Conservation (phyloP, 2,797 vertebrate species). For the Schizopygopsis malacanthus region DNA sequence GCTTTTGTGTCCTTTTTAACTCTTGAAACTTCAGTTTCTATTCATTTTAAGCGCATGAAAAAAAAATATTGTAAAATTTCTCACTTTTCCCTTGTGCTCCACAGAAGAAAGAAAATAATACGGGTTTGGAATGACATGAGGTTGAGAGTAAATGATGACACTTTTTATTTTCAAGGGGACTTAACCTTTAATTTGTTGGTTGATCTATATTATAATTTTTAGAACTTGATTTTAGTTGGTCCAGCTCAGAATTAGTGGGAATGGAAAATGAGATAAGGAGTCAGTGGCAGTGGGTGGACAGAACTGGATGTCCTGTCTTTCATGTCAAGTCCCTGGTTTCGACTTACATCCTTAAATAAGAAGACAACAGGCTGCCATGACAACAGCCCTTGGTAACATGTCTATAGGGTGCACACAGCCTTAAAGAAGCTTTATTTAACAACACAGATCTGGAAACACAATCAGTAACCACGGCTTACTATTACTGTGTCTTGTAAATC, state of each 20-base stretch:
- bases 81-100: not conserved
- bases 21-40: not conserved
- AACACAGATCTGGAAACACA: constrained; percentile 12
- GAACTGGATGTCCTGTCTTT: constrained; percentile 32
- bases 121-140: not conserved
- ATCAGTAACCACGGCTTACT: not conserved
- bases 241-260: not conserved
- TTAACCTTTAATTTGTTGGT: constrained; percentile 5
- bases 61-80: not conserved
- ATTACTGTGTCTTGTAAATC: not conserved
- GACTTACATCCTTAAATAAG: constrained; percentile 38
- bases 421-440: constrained; percentile 37
- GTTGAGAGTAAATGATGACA: not conserved
- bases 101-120: not conserved
- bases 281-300: not conserved
- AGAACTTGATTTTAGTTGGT: not conserved
- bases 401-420: constrained; percentile 35
- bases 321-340: constrained; percentile 30
- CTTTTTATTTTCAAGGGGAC: not conserved
- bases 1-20: not conserved
- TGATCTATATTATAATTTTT: not conserved
- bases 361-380: constrained; percentile 56
- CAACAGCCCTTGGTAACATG: constrained; percentile 44
- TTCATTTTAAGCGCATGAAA: not conserved
- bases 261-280: not conserved